These are phyloP conservation scores for Oegoconia quadripuncta DNA, from an alignment of 2,888 invertebrate species.

Conservation along the genomic window DNA sequence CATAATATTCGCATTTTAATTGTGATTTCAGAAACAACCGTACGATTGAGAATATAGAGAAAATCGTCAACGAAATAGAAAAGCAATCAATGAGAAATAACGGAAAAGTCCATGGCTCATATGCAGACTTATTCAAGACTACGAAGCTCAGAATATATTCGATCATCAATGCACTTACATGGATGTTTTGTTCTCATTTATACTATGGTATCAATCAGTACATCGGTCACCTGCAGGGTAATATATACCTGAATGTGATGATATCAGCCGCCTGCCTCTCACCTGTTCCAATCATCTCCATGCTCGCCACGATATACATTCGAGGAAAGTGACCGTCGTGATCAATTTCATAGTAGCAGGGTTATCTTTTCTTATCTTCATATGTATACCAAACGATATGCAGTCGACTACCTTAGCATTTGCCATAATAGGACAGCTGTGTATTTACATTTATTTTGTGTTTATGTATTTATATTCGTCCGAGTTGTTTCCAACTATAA, in stretches of 20 bases:
- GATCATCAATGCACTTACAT: constrained; percentile 83
- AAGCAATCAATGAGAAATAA: too few relatives aligned
- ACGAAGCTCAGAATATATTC: constrained; percentile 84
- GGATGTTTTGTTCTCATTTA: constrained; percentile 89
- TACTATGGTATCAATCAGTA: constrained; percentile 92
- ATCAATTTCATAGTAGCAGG: constrained; percentile 47
- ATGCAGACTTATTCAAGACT: constrained; percentile 83
- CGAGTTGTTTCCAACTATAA: constrained; percentile 89
- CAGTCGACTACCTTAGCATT: constrained; percentile 79
- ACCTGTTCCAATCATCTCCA: constrained; percentile 49
- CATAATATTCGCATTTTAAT: too few relatives aligned
- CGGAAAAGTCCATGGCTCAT: too few relatives aligned
- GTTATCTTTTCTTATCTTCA: constrained; percentile 50
- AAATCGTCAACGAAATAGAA: too few relatives aligned
- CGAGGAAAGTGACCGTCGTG: constrained; percentile 51
- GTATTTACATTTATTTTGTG: constrained; percentile 83
- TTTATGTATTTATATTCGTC: constrained; percentile 85
- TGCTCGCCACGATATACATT: constrained; percentile 47
- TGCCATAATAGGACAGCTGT: constrained; percentile 86
- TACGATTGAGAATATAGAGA: background rate
- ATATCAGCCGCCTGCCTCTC: constrained; percentile 77
- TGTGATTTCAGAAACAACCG: background rate
- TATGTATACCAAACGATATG: constrained; percentile 46
- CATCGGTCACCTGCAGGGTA: constrained; percentile 85
- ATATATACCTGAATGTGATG: constrained; percentile 89